phyloP scores from a whole-genome alignment of 2,113 vertebrate genomes.

The Platysternon megacephalum region DNA sequence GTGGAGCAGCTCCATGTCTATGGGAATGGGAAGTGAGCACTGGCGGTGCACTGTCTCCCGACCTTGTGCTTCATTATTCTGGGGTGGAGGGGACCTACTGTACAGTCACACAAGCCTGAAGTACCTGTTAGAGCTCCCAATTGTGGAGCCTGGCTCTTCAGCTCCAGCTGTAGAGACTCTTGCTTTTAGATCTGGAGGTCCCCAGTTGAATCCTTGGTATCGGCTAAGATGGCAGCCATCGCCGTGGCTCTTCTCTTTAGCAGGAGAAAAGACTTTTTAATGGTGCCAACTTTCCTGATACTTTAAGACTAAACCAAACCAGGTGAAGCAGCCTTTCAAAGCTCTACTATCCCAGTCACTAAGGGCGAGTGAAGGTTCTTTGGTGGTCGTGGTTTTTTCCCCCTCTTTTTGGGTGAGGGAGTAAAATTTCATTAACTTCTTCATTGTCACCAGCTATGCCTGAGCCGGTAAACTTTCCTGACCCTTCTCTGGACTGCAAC shows the following conservation, averaged over 20 bases:
- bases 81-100: background rate
- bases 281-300: background rate
- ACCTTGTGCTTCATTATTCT: background rate
- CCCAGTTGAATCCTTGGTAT: background rate
- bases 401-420: background rate
- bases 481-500: background rate
- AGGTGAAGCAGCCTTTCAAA: background rate
- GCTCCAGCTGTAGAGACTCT: background rate
- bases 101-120: background rate
- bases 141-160: background rate
- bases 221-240: background rate
- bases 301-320: background rate
- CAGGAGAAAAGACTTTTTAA: background rate
- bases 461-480: background rate
- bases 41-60: background rate
- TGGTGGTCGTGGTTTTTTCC: background rate
- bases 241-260: background rate
- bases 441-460: background rate
- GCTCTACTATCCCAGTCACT: background rate
- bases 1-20: background rate
- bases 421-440: background rate
- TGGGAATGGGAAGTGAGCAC: background rate
- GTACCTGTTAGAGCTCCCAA: background rate
- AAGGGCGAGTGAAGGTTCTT: background rate
- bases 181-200: background rate